Percentiles rank a stretch among this genome's conserved stretches.
These are phyloP conservation scores for Corbicula japonica DNA, from an alignment of 2,888 invertebrate genomes.

Conservation along the genomic window DNA sequence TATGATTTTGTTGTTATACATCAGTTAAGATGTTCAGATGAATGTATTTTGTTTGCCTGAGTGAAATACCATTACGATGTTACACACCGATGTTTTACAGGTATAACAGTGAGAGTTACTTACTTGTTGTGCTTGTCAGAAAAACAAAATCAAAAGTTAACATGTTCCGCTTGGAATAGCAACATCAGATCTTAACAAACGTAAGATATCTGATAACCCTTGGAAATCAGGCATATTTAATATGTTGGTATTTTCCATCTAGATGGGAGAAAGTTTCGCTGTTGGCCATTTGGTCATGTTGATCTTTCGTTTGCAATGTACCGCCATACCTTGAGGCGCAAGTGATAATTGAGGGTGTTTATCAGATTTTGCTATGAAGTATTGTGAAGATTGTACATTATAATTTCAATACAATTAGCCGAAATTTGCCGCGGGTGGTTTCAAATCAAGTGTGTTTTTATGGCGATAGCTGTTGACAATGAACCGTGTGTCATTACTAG, in stretches of 20 bases:
- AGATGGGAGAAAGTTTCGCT: not conserved
- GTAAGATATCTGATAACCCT: too few relatives aligned
- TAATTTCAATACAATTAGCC: conserved; percentile 53
- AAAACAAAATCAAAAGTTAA: too few relatives aligned
- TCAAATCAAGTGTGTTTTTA: conserved; percentile 33
- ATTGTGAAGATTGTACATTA: conserved; percentile 40
- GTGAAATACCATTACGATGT: too few relatives aligned
- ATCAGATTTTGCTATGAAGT: conserved; percentile 41
- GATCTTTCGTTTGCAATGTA: conserved; percentile 20
- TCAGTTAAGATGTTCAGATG: too few relatives aligned
- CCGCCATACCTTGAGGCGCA: conserved; percentile 29
- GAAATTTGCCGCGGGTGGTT: conserved; percentile 46
- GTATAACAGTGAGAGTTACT: too few relatives aligned
- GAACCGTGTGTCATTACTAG: conserved; percentile 34
- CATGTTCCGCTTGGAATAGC: too few relatives aligned
- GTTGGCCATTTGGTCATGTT: conserved; percentile 30
- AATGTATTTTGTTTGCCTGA: too few relatives aligned
- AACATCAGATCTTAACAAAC: too few relatives aligned
- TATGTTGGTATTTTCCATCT: conserved; percentile 8
- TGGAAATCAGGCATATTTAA: conserved; percentile 2
- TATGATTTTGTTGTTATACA: too few relatives aligned
- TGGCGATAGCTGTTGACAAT: conserved; percentile 43
- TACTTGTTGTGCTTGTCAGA: too few relatives aligned
- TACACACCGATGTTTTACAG: too few relatives aligned
- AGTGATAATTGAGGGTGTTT: conserved; percentile 54